Evolutionary conservation across 2,888 invertebrate species (phyloP), one percentile per base, ranked within the genome.

Genomic region (Nomada hirtipes): DNA sequence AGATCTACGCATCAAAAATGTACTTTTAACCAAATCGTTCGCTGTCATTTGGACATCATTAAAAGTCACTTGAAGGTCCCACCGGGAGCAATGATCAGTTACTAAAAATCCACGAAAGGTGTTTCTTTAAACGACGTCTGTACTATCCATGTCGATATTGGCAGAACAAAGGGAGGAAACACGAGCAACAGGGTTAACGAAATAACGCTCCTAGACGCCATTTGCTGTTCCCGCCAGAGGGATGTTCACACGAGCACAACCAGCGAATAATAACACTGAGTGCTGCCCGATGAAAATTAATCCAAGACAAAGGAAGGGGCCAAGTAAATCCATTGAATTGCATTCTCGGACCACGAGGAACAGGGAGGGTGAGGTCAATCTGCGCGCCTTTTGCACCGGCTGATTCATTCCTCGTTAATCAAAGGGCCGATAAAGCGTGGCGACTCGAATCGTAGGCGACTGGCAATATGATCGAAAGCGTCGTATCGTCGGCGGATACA

Each of bases 401-500:
- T 57, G 79, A 79, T 72, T 74, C 69, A 9, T 69, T 59, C 29
- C 57, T 74, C 72, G 53, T 68, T 55, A 68, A 68, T 15, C 18
- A 36, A 42, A 53, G 64, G 53, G 65, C 65, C 79, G 84, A 74
- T 78, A 59, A 47, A 67, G 70, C 77, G 65, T n/a, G 55, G 61
- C 52, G 71, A 15, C 11, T 42, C n/a, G 67, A 20, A 64, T 61
- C 75, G 76, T 36, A 91, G 91, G 89, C 87, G 90, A 90, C 90
- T 1, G 90, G 88, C 89, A 88, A 91, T 91, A 91, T 91, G 91
- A 91, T 88, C 89, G 79, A 84, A 72, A 50, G 23, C 57, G 74
- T 52, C 68, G 71, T 77, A 79, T 68, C 76, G 69, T 82, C 53
- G 79, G 57, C 75, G 79, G 75, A 87, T 89, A 87, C 78, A 70